Evolutionary conservation across 1,140 invertebrate species (phyloP).

Genomic region (Atta cephalotes): DNA sequence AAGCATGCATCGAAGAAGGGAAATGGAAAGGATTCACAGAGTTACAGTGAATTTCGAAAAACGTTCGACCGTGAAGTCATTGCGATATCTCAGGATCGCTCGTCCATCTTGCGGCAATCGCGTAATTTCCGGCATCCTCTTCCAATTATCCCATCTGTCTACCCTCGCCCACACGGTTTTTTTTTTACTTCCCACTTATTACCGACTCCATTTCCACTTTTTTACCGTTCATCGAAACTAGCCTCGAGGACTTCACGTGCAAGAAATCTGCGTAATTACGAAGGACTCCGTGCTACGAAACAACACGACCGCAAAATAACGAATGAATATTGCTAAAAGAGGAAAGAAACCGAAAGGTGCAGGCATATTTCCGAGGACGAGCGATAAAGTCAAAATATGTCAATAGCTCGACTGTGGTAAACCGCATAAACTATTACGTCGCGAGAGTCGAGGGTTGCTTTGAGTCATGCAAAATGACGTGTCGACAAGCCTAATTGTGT

Average conservation of each 20-base stretch:
- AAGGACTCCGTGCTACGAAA: slow-evolving; percentile 14
- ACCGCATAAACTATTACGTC: slow-evolving; percentile 78
- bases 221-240: slow-evolving; percentile 2
- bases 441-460: slow-evolving; percentile 69
- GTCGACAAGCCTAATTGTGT: slow-evolving; percentile 79
- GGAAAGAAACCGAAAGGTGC: slow-evolving; percentile 10
- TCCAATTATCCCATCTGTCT: slow-evolving; percentile 77
- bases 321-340: slow-evolving; percentile 30
- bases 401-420: slow-evolving; percentile 83
- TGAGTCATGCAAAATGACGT: slow-evolving; percentile 84
- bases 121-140: slow-evolving; percentile 76
- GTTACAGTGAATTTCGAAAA: slow-evolving; percentile 47
- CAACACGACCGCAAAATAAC: slow-evolving; percentile 60
- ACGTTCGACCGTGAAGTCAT: slow-evolving; percentile 72
- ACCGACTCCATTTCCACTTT: not conserved
- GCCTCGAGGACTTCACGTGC: not conserved
- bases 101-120: slow-evolving; percentile 67
- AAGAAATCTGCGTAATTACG: slow-evolving; percentile 46
- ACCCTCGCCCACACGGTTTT: slow-evolving; percentile 13
- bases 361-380: slow-evolving; percentile 19
- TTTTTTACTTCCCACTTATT: slow-evolving; percentile 12
- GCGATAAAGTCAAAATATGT: slow-evolving; percentile 83
- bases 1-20: slow-evolving; percentile 17
- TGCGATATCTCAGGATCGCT: slow-evolving; percentile 75
- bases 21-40: slow-evolving; percentile 3